phyloP scores from a whole-genome alignment of 1,140 invertebrate species.

The Drosophila pallidifrons region DNA sequence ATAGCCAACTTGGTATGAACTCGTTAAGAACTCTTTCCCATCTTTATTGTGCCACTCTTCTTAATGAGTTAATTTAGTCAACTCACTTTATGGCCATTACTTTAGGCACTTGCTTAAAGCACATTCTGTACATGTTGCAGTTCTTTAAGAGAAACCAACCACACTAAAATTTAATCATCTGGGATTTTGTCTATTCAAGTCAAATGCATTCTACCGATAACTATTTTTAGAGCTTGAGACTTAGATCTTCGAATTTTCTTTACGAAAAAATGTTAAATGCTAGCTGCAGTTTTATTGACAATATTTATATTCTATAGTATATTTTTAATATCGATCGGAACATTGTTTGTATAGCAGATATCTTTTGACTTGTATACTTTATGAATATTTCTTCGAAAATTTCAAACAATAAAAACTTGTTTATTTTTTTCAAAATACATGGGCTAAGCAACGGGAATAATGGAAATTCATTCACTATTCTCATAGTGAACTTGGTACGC shows the following conservation, averaged over 20 bases:
- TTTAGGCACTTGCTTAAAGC: conserved; percentile 11
- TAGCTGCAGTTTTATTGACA: too few species aligned
- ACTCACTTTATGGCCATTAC: conserved; percentile 49
- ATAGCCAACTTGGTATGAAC: conserved; percentile 9
- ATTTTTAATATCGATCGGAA: too few species aligned
- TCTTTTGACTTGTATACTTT: too few species aligned
- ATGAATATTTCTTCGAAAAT: too few species aligned
- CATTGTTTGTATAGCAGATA: too few species aligned
- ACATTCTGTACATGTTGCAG: not conserved
- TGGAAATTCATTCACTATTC: too few species aligned
- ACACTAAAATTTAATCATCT: conserved; percentile 15
- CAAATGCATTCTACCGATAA: not conserved
- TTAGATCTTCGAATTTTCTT: not conserved
- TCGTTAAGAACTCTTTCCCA: conserved; percentile 29
- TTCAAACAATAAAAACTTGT: too few species aligned
- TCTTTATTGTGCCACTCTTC: conserved; percentile 37
- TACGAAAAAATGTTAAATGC: too few species aligned
- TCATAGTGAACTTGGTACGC: conserved; percentile 3
- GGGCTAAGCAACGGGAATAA: too few species aligned
- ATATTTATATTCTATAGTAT: too few species aligned
- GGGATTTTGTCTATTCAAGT: not conserved
- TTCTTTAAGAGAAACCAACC: not conserved
- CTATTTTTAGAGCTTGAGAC: too few species aligned
- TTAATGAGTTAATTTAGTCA: conserved; percentile 51
- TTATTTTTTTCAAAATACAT: too few species aligned